Conservation (phyloP, 2,797 vertebrate genomes). For the Diglossa cyanea region DNA sequence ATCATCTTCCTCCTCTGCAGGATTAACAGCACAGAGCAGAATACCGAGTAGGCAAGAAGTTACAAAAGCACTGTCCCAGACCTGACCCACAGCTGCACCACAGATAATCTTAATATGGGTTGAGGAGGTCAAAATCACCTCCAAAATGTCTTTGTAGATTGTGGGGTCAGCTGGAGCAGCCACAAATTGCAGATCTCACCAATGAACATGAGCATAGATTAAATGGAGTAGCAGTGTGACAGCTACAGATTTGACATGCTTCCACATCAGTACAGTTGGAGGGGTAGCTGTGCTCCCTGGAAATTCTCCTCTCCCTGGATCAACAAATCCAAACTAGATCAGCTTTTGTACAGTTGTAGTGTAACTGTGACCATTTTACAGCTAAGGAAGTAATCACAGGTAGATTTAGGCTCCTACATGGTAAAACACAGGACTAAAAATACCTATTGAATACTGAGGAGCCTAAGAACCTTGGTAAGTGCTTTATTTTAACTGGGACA, state of each 20-base stretch:
- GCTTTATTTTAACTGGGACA: neutral
- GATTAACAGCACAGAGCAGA: neutral
- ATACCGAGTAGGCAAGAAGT: neutral
- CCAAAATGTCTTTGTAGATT: neutral
- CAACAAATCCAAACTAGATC: neutral
- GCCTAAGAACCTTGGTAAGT: neutral
- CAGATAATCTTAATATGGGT: neutral
- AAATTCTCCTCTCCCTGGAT: neutral
- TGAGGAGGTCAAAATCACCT: neutral
- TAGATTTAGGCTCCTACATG: neutral
- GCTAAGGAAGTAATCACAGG: neutral
- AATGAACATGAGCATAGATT: neutral
- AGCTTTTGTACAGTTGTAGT: neutral
- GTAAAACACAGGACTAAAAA: neutral
- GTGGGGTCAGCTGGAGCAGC: neutral
- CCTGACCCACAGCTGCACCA: neutral
- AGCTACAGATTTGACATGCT: neutral
- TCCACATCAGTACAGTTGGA: neutral
- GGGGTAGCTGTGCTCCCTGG: neutral
- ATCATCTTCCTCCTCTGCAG: neutral
- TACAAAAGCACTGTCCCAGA: neutral
- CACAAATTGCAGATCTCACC: neutral
- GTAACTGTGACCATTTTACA: neutral
- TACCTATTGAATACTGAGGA: neutral
- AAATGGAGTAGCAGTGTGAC: neutral